Base-by-base conservation (phyloP, 64 coral and sea anemone species). In the Actinia tenebrosa region DNA sequence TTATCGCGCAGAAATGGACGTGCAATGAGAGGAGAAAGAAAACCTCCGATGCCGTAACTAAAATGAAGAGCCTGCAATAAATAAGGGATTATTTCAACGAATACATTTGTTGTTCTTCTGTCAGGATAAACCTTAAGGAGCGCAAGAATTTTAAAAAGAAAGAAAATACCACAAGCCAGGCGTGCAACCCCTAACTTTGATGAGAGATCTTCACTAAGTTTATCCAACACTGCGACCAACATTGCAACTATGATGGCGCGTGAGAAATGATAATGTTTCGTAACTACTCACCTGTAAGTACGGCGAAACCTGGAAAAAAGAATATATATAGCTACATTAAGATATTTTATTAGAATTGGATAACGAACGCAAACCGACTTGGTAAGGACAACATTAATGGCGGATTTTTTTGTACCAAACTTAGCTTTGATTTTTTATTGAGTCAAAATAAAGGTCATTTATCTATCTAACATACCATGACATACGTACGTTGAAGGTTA, bases 61-160 rank as follows among this genome's bases (percentile, higher is more conserved):
- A 96, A 96, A 54, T 96, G 94, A 46, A 96, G 80, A 80, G 94
- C 94, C 94, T 96, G 50, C n/a, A 30, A 71, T 30, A 4, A 85
- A 81, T 22, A 0, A 1, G 8, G 1, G 4, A 75, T 42, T n/a
- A 7, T 75, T 37, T 37, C 30, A 37, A 37, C 30, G 1, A 37
- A 37, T 37, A 37, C 30, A 37, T 71, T 71, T 71, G 6, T 71
- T 71, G 1, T n/a, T 71, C 1, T 30, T n/a, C 6, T 37, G 7
- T 50, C 47, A 50, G 47, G 0, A 50, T 50, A 50, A 50, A 8
- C 47, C 47, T 37, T 37, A 37, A 37, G 1, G 1, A 50, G 47
- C 47, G 7, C 47, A 50, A 50, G 47, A 50, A 50, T 50, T 50
- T 8, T 50, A 50, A 50, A 8, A 8, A 50, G 7, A 50, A 50